phyloP scores from a whole-genome alignment of 2,113 vertebrate species.

The Psephotus haematonotus region DNA sequence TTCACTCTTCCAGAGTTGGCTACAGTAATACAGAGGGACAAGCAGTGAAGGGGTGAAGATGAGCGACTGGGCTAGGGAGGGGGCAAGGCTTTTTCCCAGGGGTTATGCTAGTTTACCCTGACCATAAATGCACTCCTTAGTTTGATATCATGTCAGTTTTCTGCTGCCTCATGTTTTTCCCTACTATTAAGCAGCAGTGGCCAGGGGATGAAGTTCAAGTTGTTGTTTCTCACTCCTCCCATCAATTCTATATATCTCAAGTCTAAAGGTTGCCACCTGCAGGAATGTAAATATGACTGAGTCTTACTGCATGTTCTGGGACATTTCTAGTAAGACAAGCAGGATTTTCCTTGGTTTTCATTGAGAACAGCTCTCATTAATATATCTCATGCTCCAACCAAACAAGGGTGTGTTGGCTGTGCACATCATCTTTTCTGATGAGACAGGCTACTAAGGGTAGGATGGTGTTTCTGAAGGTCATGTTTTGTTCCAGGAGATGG shows the following conservation, averaged over 20 bases:
- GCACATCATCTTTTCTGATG: accelerated
- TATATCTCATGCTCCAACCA: background rate
- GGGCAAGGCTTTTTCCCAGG: background rate
- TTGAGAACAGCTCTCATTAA: background rate
- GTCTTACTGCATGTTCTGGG: background rate
- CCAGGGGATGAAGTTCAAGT: background rate
- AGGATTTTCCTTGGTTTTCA: background rate
- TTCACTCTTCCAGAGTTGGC: background rate
- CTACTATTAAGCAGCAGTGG: background rate
- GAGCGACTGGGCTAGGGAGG: background rate
- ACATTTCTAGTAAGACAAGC: background rate
- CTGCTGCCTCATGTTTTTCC: background rate
- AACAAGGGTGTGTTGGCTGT: background rate
- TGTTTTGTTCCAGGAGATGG: background rate
- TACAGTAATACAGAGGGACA: accelerated
- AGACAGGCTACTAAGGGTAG: too few relatives aligned
- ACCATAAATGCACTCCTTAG: background rate
- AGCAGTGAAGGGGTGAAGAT: background rate
- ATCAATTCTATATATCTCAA: background rate
- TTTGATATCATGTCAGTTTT: background rate
- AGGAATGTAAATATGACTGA: background rate
- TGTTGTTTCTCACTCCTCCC: background rate
- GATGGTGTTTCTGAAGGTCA: background rate
- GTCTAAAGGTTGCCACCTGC: background rate
- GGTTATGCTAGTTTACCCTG: background rate